A percentile compares a stretch with the other conserved stretches of the same genome.
These are phyloP conservation scores for Ephydatia muelleri DNA, from an alignment of 37 sponge, comb jelly and placozoan genomes.

Conservation along the genomic window DNA sequence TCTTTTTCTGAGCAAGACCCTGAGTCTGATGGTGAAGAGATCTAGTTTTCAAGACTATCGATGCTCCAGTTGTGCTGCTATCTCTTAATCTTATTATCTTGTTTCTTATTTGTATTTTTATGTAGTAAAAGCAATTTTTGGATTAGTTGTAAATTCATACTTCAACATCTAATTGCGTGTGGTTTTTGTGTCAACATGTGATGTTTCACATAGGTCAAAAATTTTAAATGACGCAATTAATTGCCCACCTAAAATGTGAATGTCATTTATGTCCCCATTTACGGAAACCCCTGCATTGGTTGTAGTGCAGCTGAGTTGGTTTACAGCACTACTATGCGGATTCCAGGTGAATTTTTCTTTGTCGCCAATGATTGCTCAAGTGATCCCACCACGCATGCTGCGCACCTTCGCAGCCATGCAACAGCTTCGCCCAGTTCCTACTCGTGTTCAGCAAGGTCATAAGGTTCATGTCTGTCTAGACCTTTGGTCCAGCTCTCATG, in stretches of 20 bases:
- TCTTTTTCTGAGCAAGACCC: not conserved
- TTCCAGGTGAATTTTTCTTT: constrained; percentile 56
- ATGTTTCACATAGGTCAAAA: not conserved
- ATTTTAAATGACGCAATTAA: not conserved
- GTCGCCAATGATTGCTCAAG: no score
- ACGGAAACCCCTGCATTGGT: not conserved
- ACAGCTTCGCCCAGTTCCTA: no score
- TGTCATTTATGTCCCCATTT: not conserved
- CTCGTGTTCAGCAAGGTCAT: no score
- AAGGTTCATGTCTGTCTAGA: no score
- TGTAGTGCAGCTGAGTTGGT: constrained; percentile 49
- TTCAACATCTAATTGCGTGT: not conserved
- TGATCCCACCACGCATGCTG: no score
- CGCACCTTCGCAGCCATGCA: no score
- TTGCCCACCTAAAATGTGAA: not conserved
- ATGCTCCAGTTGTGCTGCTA: not conserved
- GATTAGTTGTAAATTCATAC: not conserved
- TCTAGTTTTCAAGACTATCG: not conserved
- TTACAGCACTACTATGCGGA: no score
- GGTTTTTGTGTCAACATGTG: not conserved
- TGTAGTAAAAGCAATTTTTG: not conserved
- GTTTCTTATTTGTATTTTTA: not conserved
- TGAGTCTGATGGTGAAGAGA: not conserved
- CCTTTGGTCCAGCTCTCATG: no score
- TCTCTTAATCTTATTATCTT: not conserved